Conservation (phyloP, 2,113 vertebrate species). For the Mesembrinibis cayennensis region DNA sequence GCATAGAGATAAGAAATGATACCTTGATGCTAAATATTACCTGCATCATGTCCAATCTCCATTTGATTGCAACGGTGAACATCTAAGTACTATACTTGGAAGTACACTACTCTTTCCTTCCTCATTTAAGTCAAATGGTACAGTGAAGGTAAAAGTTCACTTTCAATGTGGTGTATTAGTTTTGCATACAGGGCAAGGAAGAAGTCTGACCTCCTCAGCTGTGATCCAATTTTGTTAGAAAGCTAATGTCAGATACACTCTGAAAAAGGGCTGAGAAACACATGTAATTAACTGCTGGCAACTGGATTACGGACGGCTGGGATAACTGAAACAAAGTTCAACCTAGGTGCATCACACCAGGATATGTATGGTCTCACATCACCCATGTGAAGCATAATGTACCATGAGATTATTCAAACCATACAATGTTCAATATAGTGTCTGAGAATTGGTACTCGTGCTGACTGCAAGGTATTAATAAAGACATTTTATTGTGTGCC, state of each 20-base stretch:
- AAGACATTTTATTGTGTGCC: background rate
- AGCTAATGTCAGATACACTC: background rate
- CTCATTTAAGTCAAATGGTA: background rate
- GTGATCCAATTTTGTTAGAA: rapidly evolving
- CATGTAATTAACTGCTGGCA: background rate
- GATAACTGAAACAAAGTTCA: background rate
- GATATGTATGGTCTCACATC: background rate
- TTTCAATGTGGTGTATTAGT: background rate
- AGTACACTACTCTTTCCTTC: background rate
- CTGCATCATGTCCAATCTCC: background rate
- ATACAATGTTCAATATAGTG: background rate
- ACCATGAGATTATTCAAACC: background rate
- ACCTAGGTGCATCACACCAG: background rate
- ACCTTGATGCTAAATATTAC: background rate
- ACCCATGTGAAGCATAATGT: background rate
- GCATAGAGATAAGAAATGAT: background rate
- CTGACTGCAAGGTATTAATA: background rate
- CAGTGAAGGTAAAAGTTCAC: background rate
- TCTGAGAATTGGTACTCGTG: background rate
- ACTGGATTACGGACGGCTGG: rapidly evolving
- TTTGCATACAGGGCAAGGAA: background rate
- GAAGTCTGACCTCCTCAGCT: background rate
- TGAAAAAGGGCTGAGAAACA: background rate
- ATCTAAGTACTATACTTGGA: background rate
- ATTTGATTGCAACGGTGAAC: background rate